Conservation (phyloP, 2,113 vertebrate species). For the Gallinago undulata region DNA sequence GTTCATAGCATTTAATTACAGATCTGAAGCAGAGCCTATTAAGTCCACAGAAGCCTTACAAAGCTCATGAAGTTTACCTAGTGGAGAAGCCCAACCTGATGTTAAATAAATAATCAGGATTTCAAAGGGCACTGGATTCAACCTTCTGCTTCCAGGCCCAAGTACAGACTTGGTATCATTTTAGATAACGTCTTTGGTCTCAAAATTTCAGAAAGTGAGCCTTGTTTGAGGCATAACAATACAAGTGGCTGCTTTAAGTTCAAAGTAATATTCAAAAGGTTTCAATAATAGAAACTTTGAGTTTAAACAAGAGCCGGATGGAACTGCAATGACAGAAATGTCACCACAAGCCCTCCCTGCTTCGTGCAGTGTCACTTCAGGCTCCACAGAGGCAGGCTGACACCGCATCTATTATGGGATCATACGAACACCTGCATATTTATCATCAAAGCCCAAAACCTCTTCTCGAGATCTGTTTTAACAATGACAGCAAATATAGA, state of each 20-base stretch:
- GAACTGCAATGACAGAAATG: not conserved
- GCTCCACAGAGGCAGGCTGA: not conserved
- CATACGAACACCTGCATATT: not conserved
- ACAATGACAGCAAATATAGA: not conserved
- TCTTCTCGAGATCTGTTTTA: not conserved
- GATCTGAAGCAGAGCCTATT: not conserved
- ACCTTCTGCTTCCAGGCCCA: not conserved
- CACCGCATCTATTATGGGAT: not conserved
- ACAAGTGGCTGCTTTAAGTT: not conserved
- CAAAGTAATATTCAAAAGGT: constrained; percentile 2
- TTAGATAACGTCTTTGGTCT: not conserved
- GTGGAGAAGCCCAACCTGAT: not conserved
- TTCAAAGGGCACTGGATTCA: not conserved
- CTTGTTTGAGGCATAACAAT: not conserved
- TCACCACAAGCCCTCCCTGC: not conserved
- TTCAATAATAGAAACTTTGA: not conserved
- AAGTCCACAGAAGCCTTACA: not conserved
- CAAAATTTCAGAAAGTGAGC: constrained; percentile 3
- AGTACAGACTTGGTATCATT: not conserved
- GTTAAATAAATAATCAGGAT: constrained; percentile 1
- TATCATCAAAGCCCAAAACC: not conserved
- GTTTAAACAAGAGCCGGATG: not conserved
- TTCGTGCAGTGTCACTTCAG: not conserved
- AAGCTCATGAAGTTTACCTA: not conserved
- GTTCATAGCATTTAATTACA: not conserved